Conservation (phyloP, 2,113 vertebrate genomes). For the Lutjanus erythropterus region DNA sequence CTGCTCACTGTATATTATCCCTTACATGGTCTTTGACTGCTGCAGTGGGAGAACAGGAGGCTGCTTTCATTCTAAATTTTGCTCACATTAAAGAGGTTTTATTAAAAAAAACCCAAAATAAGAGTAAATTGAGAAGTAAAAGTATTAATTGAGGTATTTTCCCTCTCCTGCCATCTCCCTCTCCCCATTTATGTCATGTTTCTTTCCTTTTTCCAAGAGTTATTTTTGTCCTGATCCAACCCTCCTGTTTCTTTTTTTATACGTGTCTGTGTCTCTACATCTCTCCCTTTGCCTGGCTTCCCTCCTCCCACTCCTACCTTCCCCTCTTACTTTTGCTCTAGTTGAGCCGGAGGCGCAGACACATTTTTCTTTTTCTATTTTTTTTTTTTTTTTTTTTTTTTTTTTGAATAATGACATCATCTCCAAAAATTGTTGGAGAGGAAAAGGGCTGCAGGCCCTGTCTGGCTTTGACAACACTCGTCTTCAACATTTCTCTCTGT, state of each 20-base stretch:
- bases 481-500: constrained; percentile 39
- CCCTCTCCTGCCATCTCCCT: neutral
- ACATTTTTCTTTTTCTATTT: constrained; percentile 60
- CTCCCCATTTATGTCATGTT: neutral
- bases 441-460: constrained; percentile 71
- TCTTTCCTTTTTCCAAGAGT: neutral
- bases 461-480: constrained; percentile 71
- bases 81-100: neutral
- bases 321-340: constrained; percentile 29
- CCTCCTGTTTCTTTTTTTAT: neutral
- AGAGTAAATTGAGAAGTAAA: neutral
- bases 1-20: too few relatives aligned
- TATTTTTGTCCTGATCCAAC: constrained; percentile 20
- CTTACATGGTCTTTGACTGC: too few relatives aligned
- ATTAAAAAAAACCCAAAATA: neutral
- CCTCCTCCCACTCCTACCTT: constrained; percentile 25
- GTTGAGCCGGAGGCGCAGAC: constrained; percentile 61
- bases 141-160: neutral
- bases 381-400: constrained; percentile 56
- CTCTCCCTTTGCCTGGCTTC: constrained; percentile 12
- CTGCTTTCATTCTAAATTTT: neutral
- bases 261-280: constrained; percentile 12
- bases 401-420: constrained; percentile 78
- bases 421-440: constrained; percentile 74
- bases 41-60: neutral